Evolutionary conservation across 2,888 invertebrate species (phyloP).

Genomic region (Drosophila buzzatii): DNA sequence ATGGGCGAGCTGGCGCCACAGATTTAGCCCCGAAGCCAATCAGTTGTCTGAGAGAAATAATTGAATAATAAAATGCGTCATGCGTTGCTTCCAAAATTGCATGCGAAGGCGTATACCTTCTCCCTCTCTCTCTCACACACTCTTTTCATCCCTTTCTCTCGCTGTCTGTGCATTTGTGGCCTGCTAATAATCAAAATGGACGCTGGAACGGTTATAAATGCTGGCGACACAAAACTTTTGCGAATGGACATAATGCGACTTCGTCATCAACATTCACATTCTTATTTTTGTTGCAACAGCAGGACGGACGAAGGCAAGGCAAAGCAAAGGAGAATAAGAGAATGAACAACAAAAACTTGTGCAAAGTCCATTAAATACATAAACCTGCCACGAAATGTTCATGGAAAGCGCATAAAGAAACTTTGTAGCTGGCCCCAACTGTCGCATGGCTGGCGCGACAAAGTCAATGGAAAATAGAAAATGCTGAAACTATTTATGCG

Average conservation of each 20-base stretch:
- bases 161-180: constrained; percentile 18
- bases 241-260: constrained; percentile 73
- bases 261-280: constrained; percentile 39
- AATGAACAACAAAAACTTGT: constrained; percentile 61
- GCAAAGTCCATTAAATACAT: constrained; percentile 83
- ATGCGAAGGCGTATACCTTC: constrained; percentile 18
- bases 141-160: no score
- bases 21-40: constrained; percentile 19
- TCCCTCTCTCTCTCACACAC: neutral
- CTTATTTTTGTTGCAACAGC: constrained; percentile 30
- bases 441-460: constrained; percentile 48
- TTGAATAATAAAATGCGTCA: constrained; percentile 61
- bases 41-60: constrained; percentile 46
- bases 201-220: constrained; percentile 69
- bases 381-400: constrained; percentile 82
- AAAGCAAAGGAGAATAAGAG: constrained; percentile 31
- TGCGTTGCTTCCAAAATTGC: constrained; percentile 33
- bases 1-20: constrained; percentile 47
- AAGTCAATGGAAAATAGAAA: constrained; percentile 68
- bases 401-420: constrained; percentile 82
- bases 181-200: constrained; percentile 79
- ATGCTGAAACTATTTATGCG: constrained; percentile 77
- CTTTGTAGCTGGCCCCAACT: constrained; percentile 56
- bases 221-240: constrained; percentile 75
- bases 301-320: constrained; percentile 7